Conservation (phyloP, 2,888 invertebrate species). For the Azorinus chamasolen region DNA sequence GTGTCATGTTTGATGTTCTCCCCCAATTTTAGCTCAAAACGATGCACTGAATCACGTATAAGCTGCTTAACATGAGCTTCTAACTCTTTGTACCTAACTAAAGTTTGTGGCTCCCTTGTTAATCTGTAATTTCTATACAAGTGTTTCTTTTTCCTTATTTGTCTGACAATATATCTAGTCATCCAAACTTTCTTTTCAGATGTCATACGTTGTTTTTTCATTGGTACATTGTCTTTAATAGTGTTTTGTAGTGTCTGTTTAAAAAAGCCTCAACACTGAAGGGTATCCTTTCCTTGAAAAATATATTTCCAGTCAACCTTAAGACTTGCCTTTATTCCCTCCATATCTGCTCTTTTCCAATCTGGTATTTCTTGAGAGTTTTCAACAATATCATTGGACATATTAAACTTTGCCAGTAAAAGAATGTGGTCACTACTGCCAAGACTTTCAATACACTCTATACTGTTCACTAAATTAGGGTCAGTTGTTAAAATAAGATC, state of each 20-base stretch:
- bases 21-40: conserved; percentile 14
- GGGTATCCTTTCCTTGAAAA: no score
- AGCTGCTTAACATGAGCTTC: conserved; percentile 16
- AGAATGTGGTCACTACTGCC: conserved; percentile 20
- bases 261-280: no score
- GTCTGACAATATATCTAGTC: neutral
- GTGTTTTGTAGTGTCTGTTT: no score
- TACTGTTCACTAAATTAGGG: conserved; percentile 6
- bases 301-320: no score
- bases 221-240: neutral
- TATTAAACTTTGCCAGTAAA: conserved; percentile 2
- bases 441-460: conserved; percentile 15
- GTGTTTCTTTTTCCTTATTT: conserved; percentile 8
- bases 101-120: conserved; percentile 18
- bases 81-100: conserved; percentile 11
- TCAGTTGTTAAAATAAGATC: conserved; percentile 8
- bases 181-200: conserved; percentile 15
- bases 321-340: neutral
- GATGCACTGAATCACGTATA: conserved; percentile 3
- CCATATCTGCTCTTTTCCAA: conserved; percentile 19
- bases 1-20: conserved; percentile 11
- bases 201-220: neutral
- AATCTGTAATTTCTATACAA: conserved; percentile 15
- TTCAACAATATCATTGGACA: neutral
- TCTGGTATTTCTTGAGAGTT: conserved; percentile 17